Conservation (phyloP, 2,797 vertebrate genomes). For the Coilia nasus region DNA sequence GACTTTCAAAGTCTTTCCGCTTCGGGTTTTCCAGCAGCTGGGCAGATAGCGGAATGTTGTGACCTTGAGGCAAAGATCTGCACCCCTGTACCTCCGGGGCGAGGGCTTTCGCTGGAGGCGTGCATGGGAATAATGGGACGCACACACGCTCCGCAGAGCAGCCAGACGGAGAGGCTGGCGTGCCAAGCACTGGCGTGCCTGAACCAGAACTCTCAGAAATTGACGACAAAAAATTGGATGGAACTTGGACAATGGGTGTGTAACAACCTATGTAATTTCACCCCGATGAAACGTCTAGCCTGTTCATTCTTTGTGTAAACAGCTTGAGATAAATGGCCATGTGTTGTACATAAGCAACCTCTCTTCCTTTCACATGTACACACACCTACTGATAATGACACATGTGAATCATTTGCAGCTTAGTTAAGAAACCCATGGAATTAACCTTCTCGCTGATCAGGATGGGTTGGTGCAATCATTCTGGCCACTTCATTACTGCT, state of each 20-base stretch:
- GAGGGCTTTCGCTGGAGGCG: background rate
- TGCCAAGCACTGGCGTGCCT: background rate
- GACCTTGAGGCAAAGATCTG: slow-evolving; percentile 7
- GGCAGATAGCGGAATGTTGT: slow-evolving; percentile 9
- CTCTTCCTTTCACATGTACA: background rate
- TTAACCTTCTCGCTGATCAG: background rate
- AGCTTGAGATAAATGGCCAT: background rate
- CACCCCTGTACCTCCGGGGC: background rate
- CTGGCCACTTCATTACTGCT: background rate
- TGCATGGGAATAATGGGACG: slow-evolving; percentile 16
- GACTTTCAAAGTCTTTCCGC: slow-evolving; percentile 11
- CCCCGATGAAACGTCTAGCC: background rate
- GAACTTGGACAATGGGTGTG: background rate
- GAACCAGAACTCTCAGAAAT: background rate
- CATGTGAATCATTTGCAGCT: slow-evolving; percentile 37
- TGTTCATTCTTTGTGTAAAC: background rate
- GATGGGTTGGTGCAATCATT: background rate
- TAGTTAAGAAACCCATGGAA: background rate
- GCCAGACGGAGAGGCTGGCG: background rate
- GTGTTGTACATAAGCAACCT: background rate
- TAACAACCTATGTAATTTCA: background rate
- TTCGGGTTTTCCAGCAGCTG: slow-evolving; percentile 1
- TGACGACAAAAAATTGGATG: background rate
- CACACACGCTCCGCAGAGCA: background rate
- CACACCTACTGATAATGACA: slow-evolving; percentile 19